phyloP scores from a whole-genome alignment of 1,140 invertebrate genomes.

The Triops cancriformis region DNA sequence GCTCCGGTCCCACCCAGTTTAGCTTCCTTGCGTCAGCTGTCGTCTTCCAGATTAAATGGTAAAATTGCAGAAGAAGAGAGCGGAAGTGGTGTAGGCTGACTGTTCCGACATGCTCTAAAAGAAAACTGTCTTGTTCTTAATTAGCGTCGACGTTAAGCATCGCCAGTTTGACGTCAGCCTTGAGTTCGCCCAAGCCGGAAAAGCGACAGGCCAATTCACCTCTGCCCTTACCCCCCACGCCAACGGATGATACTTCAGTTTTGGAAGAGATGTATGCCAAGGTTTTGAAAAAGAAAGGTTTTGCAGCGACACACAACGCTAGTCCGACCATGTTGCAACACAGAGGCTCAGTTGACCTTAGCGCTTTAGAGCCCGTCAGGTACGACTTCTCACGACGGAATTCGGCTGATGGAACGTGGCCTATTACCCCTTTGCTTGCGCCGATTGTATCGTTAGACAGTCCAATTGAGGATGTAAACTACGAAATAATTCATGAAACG shows the following conservation, averaged over 20 bases:
- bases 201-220: conserved; percentile 78
- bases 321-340: conserved; percentile 6
- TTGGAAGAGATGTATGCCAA: conserved; percentile 79
- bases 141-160: conserved; percentile 65
- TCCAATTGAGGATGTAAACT: conserved; percentile 2
- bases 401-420: conserved; percentile 15
- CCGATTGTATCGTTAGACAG: background rate
- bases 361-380: conserved; percentile 1
- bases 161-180: conserved; percentile 58
- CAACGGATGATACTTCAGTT: conserved; percentile 33
- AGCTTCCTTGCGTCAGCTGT: conserved; percentile 23
- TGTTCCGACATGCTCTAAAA: conserved; percentile 18
- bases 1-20: conserved; percentile 25
- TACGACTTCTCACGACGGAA: conserved; percentile 21
- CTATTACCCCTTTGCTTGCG: background rate
- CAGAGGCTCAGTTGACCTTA: conserved; percentile 25
- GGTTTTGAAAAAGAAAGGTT: conserved; percentile 42
- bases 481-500: background rate
- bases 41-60: conserved; percentile 24
- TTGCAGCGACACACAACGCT: conserved; percentile 6
- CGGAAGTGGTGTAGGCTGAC: background rate
- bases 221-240: conserved; percentile 57
- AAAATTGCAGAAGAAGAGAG: background rate
- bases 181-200: conserved; percentile 72
- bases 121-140: conserved; percentile 27